Base-by-base conservation (phyloP, 2,113 vertebrate species). In the Cyrtonyx montezumae region DNA sequence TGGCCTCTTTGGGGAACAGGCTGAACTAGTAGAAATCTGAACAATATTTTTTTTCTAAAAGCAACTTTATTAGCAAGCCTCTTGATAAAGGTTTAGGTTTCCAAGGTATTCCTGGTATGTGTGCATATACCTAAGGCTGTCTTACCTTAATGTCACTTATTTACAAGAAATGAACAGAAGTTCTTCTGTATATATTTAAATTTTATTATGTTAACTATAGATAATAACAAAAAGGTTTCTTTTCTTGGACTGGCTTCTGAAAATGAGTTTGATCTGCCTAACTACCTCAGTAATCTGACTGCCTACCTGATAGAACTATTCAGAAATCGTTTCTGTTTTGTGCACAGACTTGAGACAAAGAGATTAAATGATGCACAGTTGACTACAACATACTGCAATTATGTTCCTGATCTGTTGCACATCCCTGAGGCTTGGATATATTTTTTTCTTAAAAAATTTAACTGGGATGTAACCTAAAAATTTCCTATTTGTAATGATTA, bases 1-100 rank as follows among this genome's bases (percentile, higher is more conserved):
- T 94, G 90, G 71, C 91, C 69, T 97, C 94, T 97, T 85, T 68
- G 84, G 95, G 96, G 91, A 97, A 76, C 88, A 84, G 46, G 70
- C 40, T 80, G 76, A 97, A 92, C 90, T 88, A 56, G 80, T 87
- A 97, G 90, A 76, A 96, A 94, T 95, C 96, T 93, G 67, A 96
- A 96, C 70, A 95, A 84, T 92, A 11, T 40, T 13, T 40, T 13
- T 40, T 13, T 71, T 92, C 91, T 80, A 91, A 94, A 80, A 96
- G 87, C 90, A 76, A 76, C 28, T 96, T 94, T 84, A 78, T 43
- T 77, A 92, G 36, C 46, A 75, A 75, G 55, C 17, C 86, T 22
- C 20, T 83, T 84, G 94, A 93, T 84, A 93, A 96, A 95, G 69
- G 36, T 69, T 68, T 46, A 22, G 6, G 49, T 67, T 81, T 94